phyloP scores from a whole-genome alignment of 2,797 vertebrate genomes.

The Poliocrania exsul region DNA sequence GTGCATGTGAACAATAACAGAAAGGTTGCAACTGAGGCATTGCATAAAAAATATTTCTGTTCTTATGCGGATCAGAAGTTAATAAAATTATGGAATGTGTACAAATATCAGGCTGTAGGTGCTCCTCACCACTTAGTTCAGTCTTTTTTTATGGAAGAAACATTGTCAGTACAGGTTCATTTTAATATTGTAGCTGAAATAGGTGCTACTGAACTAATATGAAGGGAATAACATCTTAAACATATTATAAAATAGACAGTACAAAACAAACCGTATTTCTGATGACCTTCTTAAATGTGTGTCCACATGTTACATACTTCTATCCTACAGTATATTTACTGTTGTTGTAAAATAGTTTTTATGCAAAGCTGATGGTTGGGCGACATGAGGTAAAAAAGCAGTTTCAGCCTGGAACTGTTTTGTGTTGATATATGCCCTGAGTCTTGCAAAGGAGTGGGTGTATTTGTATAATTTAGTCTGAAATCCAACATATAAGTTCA shows the following conservation, averaged over 20 bases:
- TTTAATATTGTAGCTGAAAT: not conserved
- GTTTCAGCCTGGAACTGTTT: not conserved
- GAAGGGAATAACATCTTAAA: not conserved
- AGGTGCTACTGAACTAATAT: not conserved
- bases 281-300: not conserved
- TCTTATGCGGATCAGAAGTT: not conserved
- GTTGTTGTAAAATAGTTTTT: not conserved
- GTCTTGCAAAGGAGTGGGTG: not conserved
- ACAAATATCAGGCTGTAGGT: not conserved
- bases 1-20: not conserved
- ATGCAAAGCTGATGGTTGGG: not conserved
- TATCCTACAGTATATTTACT: not conserved
- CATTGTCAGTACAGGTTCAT: not conserved
- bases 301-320: fast-evolving
- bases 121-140: not conserved
- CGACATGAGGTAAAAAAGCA: not conserved
- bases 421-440: not conserved
- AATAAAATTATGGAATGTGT: not conserved
- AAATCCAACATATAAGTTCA: not conserved
- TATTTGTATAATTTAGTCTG: not conserved
- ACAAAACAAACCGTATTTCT: not conserved
- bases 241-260: fast-evolving
- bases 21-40: not conserved
- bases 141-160: not conserved
- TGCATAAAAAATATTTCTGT: not conserved